These are phyloP conservation scores for Sminthurides aquaticus DNA, from an alignment of 2,888 invertebrate species.

Conservation along the genomic window DNA sequence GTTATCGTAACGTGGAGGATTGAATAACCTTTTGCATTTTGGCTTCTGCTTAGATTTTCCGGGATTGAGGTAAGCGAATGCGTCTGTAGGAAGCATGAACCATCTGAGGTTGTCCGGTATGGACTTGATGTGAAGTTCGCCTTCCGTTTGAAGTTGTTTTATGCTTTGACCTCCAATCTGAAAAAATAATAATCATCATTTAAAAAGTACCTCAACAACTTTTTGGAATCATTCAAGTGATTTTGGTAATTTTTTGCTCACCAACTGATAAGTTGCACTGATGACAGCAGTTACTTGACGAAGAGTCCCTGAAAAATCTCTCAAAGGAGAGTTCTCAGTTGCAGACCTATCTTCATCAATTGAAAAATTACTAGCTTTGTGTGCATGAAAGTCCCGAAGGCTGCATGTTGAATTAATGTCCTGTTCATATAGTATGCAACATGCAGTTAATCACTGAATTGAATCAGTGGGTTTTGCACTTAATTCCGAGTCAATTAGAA, in stretches of 20 bases:
- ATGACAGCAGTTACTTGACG: background rate
- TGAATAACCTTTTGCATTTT: background rate
- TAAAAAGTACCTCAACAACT: too few species aligned
- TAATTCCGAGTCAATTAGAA: too few species aligned
- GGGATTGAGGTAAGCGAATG: background rate
- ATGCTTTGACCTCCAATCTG: background rate
- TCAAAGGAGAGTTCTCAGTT: background rate
- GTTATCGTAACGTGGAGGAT: too few species aligned
- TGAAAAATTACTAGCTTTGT: too few species aligned
- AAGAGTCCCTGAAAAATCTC: background rate
- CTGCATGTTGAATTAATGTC: too few species aligned
- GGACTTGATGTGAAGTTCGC: background rate
- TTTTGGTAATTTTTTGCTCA: too few species aligned
- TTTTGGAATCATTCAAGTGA: too few species aligned
- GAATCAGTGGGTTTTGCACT: too few species aligned
- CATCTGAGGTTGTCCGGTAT: constrained; percentile 5
- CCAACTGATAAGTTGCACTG: background rate
- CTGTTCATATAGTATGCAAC: too few species aligned
- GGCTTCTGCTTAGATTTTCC: background rate
- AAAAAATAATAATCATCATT: background rate
- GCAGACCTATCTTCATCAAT: background rate
- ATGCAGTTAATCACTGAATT: too few species aligned
- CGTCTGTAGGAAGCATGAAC: constrained; percentile 21
- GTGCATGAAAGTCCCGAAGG: too few species aligned
- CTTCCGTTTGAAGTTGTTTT: background rate